Evolutionary conservation across 2,888 invertebrate genomes (phyloP).

Genomic region (Teleogryllus oceanicus): DNA sequence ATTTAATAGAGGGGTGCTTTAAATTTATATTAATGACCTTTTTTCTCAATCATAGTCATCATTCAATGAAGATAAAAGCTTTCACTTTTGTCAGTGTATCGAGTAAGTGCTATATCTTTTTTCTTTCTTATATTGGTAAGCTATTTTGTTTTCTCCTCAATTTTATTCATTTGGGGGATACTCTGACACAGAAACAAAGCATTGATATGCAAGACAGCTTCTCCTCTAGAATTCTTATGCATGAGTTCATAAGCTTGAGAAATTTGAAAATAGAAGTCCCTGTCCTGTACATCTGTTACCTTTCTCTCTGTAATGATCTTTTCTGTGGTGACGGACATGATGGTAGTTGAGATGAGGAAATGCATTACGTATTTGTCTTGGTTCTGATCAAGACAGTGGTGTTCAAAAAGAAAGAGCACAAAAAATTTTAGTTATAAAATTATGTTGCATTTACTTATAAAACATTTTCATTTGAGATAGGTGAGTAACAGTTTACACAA

Average conservation of each 20-base stretch:
- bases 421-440: too few species aligned
- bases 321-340: not conserved
- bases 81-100: conserved; percentile 22
- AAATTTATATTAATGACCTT: conserved; percentile 18
- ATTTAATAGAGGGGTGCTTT: conserved; percentile 38
- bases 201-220: not conserved
- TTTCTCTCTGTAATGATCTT: not conserved
- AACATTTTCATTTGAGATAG: too few species aligned
- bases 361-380: not conserved
- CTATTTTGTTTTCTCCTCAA: not conserved
- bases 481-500: too few species aligned
- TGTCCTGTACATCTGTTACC: not conserved
- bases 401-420: not conserved
- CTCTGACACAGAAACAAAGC: not conserved
- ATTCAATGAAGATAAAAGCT: conserved; percentile 23
- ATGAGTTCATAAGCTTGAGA: conserved; percentile 10
- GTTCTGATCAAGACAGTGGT: not conserved
- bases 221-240: conserved; percentile 2
- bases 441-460: too few species aligned
- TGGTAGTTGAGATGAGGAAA: not conserved
- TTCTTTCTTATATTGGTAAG: conserved; percentile 11
- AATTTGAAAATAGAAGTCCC: not conserved
- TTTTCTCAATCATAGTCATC: conserved; percentile 23
- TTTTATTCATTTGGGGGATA: not conserved
- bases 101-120: conserved; percentile 25